Base-by-base conservation (phyloP, 35 echinoderm and acorn worm genomes). In the Lytechinus variegatus region DNA sequence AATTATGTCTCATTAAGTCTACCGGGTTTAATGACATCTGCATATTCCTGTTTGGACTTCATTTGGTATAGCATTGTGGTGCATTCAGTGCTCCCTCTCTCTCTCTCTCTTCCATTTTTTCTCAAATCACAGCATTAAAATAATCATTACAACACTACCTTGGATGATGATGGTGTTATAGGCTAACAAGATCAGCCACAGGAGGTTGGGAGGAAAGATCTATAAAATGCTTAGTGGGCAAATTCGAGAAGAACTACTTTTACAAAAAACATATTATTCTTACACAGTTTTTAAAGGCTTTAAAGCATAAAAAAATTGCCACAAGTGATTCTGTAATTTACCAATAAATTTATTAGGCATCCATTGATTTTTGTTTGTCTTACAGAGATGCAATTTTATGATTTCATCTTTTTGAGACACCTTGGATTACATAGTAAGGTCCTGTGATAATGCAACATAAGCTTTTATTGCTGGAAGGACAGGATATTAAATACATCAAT, bases 1-100 rank as follows among this genome's bases (percentile, higher is more conserved):
- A 90, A 90, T 90, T 90, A 52, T 90, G 4, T 90, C 88, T 90
- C 88, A 33, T 90, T 90, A 90, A 54, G 88, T 54, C 28, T 44
- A 10, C 88, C 16, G 52, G 52, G 88, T 44, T 90, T 90, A 54
- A 90, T 90, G 88, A 54, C 28, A 90, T 90, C 28, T 90, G 52
- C 88, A 90, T 90, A 90, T 90, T 90, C 88, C 52, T 21, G 28
- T 53, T 33, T 16, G 28, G 28, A 52, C 87, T 27, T 21, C 11
- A 6, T 71, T 19, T 71, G 66, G 66, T 79, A 79, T 79, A 7
- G 14, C 6, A 79, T 79, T 6, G 24, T 2, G 66, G 1, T 16
- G 66, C 66, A 24, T 19, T 79, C 19, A n/a, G 88, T 90, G 88
- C 29, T 90, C 12, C 1, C 4, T 54, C n/a, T n/a, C n/a, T n/a